Evolutionary conservation across 2,888 invertebrate genomes (phyloP), one percentile per base, ranked within the genome.

Genomic region (Nymphalis polychloros): DNA sequence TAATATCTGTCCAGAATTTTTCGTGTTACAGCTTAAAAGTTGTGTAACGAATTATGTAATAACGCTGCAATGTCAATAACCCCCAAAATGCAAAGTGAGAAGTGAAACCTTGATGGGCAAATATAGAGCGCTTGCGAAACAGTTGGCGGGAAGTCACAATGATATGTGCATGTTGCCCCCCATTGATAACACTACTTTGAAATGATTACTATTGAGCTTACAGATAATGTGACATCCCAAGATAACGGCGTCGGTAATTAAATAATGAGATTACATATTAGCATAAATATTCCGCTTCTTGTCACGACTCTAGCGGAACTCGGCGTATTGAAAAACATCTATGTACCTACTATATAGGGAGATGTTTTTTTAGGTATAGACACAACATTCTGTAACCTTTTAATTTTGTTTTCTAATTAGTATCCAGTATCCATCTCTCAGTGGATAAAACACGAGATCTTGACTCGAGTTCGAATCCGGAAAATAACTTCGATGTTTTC

Each of bases 11-110:
- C 79, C 80, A 80, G 82, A 81, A 79, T 83, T 82, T 80, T 78
- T 57, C 23, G 70, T 71, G 71, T 78, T 75, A 78, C 78, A 76
- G 72, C 75, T 72, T 76, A 55, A 81, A 6, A 77, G 79, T 87
- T 84, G 80, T 74, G 80, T 88, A 88, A 88, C 80, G 77, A 73
- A 83, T 87, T 87, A 84, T 86, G 85, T 86, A 88, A 89, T 79
- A 74, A 76, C 74, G 77, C 82, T 80, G 78, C 85, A 85, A 88
- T 88, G 92, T 92, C 92, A 92, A 90, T 92, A 91, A 92, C 92
- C 92, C 84, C 86, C 87, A 89, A 90, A 91, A 86, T 87, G 86
- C 87, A 86, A 85, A 82, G 83, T 83, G 84, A 63, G 63, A 55
- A 55, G 53, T 31, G 17, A 84, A 89, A 90, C 90, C 91, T 90